These are phyloP conservation scores for Cathartes aura DNA, from an alignment of 2,113 vertebrate genomes.

Conservation along the genomic window DNA sequence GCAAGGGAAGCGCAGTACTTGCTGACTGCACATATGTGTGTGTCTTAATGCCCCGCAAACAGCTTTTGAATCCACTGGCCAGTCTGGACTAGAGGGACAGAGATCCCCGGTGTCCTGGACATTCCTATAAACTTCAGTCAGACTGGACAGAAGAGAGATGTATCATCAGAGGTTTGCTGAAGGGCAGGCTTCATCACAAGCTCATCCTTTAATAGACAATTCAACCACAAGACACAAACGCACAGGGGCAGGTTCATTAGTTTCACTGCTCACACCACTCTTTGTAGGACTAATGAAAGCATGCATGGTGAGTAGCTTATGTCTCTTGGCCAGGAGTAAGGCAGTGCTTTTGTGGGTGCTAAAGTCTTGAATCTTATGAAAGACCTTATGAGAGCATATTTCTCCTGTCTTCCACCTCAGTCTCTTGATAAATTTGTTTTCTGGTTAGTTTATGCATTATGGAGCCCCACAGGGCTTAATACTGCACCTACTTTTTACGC, in stretches of 20 bases:
- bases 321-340: not conserved
- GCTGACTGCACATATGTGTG: not conserved
- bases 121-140: not conserved
- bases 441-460: not conserved
- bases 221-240: not conserved
- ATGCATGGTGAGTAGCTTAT: fast-evolving
- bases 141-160: not conserved
- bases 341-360: not conserved
- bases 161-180: not conserved
- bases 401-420: not conserved
- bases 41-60: not conserved
- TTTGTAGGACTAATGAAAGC: not conserved
- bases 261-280: not conserved
- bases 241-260: not conserved
- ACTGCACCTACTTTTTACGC: not conserved
- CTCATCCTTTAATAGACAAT: not conserved
- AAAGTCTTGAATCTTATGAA: not conserved
- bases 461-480: not conserved
- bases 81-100: not conserved
- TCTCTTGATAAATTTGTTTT: not conserved
- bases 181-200: not conserved
- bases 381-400: not conserved
- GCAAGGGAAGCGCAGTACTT: not conserved
- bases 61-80: not conserved
- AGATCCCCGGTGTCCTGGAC: not conserved